These are phyloP conservation scores for Xanthia togata DNA, from an alignment of 2,888 invertebrate species.

Conservation along the genomic window DNA sequence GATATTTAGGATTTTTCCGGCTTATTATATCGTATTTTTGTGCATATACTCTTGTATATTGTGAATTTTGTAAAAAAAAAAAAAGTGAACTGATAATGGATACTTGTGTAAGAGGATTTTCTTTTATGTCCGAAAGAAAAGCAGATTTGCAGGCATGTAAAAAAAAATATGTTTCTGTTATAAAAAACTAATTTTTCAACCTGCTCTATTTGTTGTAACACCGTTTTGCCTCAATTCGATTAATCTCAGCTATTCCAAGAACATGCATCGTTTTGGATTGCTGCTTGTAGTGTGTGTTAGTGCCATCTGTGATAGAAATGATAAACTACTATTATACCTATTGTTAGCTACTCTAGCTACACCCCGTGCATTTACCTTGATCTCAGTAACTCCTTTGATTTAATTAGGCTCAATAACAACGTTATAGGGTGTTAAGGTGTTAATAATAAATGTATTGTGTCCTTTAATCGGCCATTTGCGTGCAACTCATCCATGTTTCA, in stretches of 20 bases:
- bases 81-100: conserved; percentile 69
- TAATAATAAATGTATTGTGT: too few relatives aligned
- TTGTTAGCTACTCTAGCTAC: background rate
- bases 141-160: conserved; percentile 78
- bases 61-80: conserved; percentile 44
- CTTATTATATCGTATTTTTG: conserved; percentile 53
- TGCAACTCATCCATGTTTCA: too few relatives aligned
- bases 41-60: conserved; percentile 52
- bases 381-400: background rate
- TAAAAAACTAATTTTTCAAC: conserved; percentile 4
- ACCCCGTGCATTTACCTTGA: background rate
- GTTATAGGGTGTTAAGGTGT: background rate
- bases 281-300: background rate
- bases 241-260: background rate
- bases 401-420: background rate
- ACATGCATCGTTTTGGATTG: background rate
- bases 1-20: conserved; percentile 54
- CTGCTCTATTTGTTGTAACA: background rate
- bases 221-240: background rate
- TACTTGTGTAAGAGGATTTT: conserved; percentile 81
- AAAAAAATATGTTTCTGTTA: conserved; percentile 13
- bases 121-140: conserved; percentile 80
- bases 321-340: background rate
- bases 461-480: background rate
- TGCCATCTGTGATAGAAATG: conserved; percentile 22